Conservation (phyloP, 2,113 vertebrate species). For the Acanthisitta chloris region DNA sequence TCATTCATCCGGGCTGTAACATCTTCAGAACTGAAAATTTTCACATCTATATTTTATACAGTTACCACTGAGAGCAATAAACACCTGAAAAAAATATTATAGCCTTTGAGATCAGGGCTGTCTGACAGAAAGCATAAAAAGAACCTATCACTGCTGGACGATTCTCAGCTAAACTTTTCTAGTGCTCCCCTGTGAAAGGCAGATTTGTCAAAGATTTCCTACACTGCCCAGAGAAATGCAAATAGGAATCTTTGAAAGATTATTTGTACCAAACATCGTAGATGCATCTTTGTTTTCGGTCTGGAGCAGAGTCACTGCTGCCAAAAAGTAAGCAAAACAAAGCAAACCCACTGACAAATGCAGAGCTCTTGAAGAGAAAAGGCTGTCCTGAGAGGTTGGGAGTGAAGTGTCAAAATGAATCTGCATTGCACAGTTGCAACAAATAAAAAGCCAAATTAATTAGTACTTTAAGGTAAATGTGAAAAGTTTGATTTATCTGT, state of each 20-base stretch:
- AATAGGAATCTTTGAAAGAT: not conserved
- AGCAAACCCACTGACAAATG: not conserved
- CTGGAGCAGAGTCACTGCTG: not conserved
- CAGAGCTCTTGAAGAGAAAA: not conserved
- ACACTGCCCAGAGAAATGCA: not conserved
- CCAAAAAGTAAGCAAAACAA: not conserved
- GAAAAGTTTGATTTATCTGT: not conserved
- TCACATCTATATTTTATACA: not conserved
- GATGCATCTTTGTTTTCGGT: not conserved
- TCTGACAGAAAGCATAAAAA: not conserved
- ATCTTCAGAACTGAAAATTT: not conserved
- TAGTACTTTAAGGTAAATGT: not conserved
- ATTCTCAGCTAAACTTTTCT: not conserved
- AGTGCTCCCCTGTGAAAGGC: not conserved
- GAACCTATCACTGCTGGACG: fast-evolving
- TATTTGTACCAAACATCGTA: not conserved
- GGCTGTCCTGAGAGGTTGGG: not conserved
- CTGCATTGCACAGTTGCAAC: not conserved
- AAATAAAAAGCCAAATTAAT: not conserved
- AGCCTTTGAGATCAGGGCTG: not conserved
- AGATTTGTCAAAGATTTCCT: not conserved
- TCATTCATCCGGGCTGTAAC: not conserved
- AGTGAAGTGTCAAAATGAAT: not conserved
- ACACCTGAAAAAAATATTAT: not conserved
- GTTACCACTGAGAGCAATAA: not conserved